Base-by-base conservation (phyloP, 2,888 invertebrate genomes). In the Himalopsyche anomala region DNA sequence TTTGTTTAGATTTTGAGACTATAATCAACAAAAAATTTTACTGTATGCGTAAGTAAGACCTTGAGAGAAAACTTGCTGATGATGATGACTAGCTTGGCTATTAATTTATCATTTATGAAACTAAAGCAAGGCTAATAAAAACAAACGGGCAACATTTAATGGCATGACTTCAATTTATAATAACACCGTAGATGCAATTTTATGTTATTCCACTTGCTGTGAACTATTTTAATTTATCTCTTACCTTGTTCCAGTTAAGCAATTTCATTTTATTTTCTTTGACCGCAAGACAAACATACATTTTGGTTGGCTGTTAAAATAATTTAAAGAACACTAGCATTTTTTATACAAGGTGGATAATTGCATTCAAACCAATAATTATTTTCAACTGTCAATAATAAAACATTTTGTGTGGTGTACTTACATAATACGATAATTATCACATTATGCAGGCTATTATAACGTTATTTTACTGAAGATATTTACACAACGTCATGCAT, bases 201-300 rank as follows among this genome's bases (percentile, higher is more conserved):
- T 62, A 62, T 62, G 6, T 19, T 28, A 62, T 19, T 62, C 28
- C 28, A 62, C 62, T 62, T 62, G 62, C 62, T 9, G 62, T 19
- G 62, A 28, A 62, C 19, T 62, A 62, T 62, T 62, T 62, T 19
- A 62, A 62, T 62, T 62, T 62, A 62, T 19, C 62, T 19, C 19
- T 62, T 28, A 62, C 62, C 62, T 62, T 62, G 62, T 6, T 19
- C 62, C 62, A 28, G 51, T 51, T 51, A 15, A 15, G 8, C 4
- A 51, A 62, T 62, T 62, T 62, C 62, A 62, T 62, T 28, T 62
- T 62, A 62, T 62, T 62, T n/a, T 19, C 62, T n/a, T 62, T 19
- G 62, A 62, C 62, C 62, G 62, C 62, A 19, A 62, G 19, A 62
- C 62, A 62, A 62, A 62, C 62, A 62, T 6, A 19, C 19, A 62